Evolutionary conservation across 2,113 vertebrate genomes (phyloP).

Genomic region (Chrysochloris asiatica): DNA sequence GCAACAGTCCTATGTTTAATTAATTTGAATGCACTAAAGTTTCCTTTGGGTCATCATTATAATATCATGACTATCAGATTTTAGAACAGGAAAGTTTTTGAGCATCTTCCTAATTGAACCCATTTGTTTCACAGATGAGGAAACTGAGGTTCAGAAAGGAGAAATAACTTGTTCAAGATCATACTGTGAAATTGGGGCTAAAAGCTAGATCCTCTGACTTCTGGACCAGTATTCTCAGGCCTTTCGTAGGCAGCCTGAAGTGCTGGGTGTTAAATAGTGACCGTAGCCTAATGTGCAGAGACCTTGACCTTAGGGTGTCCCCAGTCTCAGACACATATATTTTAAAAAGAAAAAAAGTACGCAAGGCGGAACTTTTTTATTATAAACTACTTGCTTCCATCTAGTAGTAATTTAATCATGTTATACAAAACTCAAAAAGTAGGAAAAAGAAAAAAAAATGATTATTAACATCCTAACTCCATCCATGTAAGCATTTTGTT

Average conservation of each 20-base stretch:
- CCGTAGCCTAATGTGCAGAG: accelerated
- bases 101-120: background rate
- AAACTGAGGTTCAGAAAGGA: background rate
- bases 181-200: background rate
- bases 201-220: background rate
- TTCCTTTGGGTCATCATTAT: background rate
- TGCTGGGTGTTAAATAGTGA: too few species aligned
- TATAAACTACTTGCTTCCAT: background rate
- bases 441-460: background rate
- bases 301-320: background rate
- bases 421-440: background rate
- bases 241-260: background rate
- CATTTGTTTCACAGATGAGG: background rate
- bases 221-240: background rate
- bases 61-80: too few species aligned
- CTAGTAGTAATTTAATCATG: background rate
- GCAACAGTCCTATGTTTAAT: background rate
- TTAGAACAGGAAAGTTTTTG: background rate
- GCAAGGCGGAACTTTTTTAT: background rate
- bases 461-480: background rate
- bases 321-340: background rate
- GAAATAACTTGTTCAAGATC: background rate
- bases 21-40: background rate
- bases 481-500: background rate
- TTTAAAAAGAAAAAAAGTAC: too few species aligned